Evolutionary conservation across 1,140 invertebrate species (phyloP).

Genomic region (Akabosia matsudoensis): DNA sequence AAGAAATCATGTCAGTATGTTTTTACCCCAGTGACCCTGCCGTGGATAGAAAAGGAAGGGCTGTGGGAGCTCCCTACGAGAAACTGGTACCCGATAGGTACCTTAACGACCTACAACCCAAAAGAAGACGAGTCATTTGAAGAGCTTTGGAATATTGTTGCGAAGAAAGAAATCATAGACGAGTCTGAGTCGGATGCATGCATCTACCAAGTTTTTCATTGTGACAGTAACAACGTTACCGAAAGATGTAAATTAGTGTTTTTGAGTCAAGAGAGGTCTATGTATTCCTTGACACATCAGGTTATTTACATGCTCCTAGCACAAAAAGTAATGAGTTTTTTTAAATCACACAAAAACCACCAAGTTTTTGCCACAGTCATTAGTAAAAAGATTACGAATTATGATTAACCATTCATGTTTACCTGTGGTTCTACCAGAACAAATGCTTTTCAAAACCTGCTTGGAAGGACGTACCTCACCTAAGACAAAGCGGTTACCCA

Average conservation of each 20-base stretch:
- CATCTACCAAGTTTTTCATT: slow-evolving; percentile 28
- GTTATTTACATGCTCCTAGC: slow-evolving; percentile 32
- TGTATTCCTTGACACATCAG: slow-evolving; percentile 35
- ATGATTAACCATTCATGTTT: not conserved
- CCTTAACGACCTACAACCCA: not conserved
- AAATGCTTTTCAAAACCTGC: not conserved
- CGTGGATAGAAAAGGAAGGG: slow-evolving; percentile 7
- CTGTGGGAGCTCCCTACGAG: slow-evolving; percentile 15
- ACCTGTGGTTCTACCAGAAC: not conserved
- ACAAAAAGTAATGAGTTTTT: slow-evolving; percentile 28
- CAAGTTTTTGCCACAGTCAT: not conserved
- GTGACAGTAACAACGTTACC: slow-evolving; percentile 13
- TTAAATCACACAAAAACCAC: too few relatives aligned
- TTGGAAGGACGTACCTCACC: not conserved
- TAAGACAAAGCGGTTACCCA: not conserved
- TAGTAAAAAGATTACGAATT: not conserved
- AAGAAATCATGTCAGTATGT: too few relatives aligned
- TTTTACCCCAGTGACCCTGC: not conserved
- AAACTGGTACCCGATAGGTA: slow-evolving; percentile 23
- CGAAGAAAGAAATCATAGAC: slow-evolving; percentile 26
- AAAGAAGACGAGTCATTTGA: not conserved
- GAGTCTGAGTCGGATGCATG: slow-evolving; percentile 22
- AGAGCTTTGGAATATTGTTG: slow-evolving; percentile 7
- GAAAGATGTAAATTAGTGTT: slow-evolving; percentile 20
- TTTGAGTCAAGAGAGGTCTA: slow-evolving; percentile 12